These are phyloP conservation scores for Ectropis crepuscularia DNA, from an alignment of 2,888 invertebrate species.

Conservation along the genomic window DNA sequence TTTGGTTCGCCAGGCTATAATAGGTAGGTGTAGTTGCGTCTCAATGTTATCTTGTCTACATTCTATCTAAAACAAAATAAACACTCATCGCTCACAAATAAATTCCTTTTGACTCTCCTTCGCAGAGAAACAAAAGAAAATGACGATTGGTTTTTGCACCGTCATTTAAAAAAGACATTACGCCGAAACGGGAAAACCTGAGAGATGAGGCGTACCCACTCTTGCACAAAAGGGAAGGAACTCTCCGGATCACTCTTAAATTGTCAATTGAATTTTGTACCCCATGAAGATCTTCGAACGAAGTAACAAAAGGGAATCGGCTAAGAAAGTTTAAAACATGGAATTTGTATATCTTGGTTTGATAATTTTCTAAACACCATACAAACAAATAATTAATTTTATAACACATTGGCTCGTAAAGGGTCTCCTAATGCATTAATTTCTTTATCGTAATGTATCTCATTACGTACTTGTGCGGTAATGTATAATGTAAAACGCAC, in stretches of 20 bases:
- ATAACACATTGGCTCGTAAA: too few relatives aligned
- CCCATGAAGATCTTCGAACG: constrained; percentile 35
- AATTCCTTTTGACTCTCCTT: not conserved
- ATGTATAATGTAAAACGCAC: too few relatives aligned
- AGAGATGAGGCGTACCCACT: constrained; percentile 40
- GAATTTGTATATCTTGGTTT: too few relatives aligned
- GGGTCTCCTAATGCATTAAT: too few relatives aligned
- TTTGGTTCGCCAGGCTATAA: too few relatives aligned
- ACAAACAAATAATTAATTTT: too few relatives aligned
- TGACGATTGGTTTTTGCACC: constrained; percentile 5
- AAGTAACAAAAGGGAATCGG: constrained; percentile 45
- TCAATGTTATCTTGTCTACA: not conserved
- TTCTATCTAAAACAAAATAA: not conserved
- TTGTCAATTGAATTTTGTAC: constrained; percentile 53
- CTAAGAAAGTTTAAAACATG: not conserved
- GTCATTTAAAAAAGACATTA: constrained; percentile 25
- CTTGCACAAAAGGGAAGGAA: constrained; percentile 44
- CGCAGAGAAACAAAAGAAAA: constrained; percentile 12
- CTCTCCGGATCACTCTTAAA: constrained; percentile 39
- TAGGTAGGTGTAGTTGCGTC: too few relatives aligned
- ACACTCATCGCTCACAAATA: not conserved
- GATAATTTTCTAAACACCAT: too few relatives aligned
- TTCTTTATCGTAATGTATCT: too few relatives aligned
- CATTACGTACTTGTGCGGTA: too few relatives aligned
- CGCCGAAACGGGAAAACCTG: constrained; percentile 26